These are phyloP conservation scores for Empidonax traillii DNA, from an alignment of 2,113 vertebrate species.

Conservation along the genomic window DNA sequence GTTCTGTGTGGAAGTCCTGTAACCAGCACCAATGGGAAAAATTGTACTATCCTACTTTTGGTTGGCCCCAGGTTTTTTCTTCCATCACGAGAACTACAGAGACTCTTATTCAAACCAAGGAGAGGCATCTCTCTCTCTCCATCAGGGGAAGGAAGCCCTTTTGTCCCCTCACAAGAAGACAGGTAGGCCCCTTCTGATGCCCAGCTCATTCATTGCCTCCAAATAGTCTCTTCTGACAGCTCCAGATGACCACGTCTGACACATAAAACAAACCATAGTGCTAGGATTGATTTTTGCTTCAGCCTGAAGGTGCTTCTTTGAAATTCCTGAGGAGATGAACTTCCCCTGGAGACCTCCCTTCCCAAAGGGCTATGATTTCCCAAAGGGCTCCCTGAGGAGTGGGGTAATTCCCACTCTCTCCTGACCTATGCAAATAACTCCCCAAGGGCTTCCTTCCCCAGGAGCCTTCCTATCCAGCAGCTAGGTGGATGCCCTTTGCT, in stretches of 20 bases:
- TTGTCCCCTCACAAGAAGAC: neutral
- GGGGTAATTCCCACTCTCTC: neutral
- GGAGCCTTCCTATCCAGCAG: neutral
- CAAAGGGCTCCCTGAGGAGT: neutral
- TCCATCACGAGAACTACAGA: neutral
- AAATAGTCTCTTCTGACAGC: neutral
- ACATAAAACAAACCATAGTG: neutral
- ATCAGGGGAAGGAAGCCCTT: neutral
- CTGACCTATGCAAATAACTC: neutral
- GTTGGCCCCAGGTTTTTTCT: neutral
- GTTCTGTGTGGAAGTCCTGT: neutral
- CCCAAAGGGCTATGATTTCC: neutral
- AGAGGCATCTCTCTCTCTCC: neutral
- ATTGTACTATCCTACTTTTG: neutral
- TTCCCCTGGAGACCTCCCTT: neutral
- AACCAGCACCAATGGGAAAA: neutral
- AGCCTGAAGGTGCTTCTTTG: neutral
- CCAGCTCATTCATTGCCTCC: neutral
- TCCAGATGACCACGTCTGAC: neutral
- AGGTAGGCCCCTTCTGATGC: fast-evolving
- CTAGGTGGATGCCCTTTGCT: neutral
- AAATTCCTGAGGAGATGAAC: neutral
- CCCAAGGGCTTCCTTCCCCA: neutral
- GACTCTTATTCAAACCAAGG: fast-evolving
- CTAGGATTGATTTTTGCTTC: neutral